Conservation (phyloP, 2,113 vertebrate species). For the Grus americana region DNA sequence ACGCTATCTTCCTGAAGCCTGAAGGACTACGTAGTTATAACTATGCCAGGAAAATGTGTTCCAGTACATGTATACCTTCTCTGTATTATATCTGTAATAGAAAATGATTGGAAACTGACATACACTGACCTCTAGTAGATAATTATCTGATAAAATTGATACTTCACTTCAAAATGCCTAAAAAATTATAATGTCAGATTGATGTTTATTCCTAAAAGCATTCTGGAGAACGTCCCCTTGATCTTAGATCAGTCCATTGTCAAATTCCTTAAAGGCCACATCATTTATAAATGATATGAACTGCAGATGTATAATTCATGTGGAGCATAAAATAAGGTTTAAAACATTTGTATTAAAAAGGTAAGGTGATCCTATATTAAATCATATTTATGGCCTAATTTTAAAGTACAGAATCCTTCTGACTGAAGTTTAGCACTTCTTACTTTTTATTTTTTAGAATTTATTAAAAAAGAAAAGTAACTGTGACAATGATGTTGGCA, state of each 20-base stretch:
- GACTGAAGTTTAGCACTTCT: neutral
- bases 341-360: constrained; percentile 33
- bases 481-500: neutral
- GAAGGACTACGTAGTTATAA: constrained; percentile 7
- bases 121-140: neutral
- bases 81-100: constrained; percentile 7
- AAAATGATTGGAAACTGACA: constrained; percentile 28
- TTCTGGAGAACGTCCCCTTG: neutral
- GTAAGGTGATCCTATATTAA: constrained; percentile 23
- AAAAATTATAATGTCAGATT: constrained; percentile 37
- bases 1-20: neutral
- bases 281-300: constrained; percentile 36
- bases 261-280: constrained; percentile 54
- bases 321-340: constrained; percentile 23
- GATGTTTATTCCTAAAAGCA: constrained; percentile 34
- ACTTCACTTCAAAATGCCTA: constrained; percentile 34
- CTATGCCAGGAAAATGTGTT: neutral
- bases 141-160: constrained; percentile 53
- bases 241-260: constrained; percentile 27
- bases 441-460: neutral
- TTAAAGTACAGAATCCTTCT: neutral
- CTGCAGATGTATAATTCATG: constrained; percentile 46
- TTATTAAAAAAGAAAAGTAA: neutral
- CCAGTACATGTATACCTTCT: neutral
- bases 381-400: constrained; percentile 28